These are phyloP conservation scores for Ochlodes sylvanus DNA, from an alignment of 2,888 invertebrate species.

Conservation along the genomic window DNA sequence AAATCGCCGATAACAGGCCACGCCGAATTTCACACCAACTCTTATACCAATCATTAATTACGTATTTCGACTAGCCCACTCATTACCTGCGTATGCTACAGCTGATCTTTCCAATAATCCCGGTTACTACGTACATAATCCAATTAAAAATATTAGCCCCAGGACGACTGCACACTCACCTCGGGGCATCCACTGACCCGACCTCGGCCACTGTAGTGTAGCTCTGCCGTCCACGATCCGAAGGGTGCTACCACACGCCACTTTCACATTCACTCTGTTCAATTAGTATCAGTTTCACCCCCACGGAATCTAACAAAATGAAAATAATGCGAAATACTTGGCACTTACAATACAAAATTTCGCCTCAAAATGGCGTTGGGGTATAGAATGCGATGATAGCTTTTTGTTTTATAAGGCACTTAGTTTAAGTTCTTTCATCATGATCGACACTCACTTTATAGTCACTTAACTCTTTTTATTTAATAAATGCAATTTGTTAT, in stretches of 20 bases:
- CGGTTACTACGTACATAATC: slow-evolving; percentile 53
- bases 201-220: slow-evolving; percentile 52
- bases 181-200: slow-evolving; percentile 66
- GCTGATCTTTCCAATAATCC: slow-evolving; percentile 27
- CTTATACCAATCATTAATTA: slow-evolving; percentile 20
- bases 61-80: neutral
- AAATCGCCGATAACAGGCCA: slow-evolving; percentile 77
- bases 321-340: slow-evolving; percentile 84
- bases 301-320: slow-evolving; percentile 58
- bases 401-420: slow-evolving; percentile 82
- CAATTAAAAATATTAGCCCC: slow-evolving; percentile 72
- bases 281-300: slow-evolving; percentile 57
- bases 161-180: slow-evolving; percentile 72
- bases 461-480: slow-evolving; percentile 66
- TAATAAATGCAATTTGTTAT: slow-evolving; percentile 54
- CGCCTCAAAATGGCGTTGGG: slow-evolving; percentile 86
- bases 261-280: slow-evolving; percentile 58
- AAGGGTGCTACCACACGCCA: slow-evolving; percentile 48
- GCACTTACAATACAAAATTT: slow-evolving; percentile 86
- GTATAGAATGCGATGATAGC: slow-evolving; percentile 85
- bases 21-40: slow-evolving; percentile 44
- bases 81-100: slow-evolving; percentile 39
- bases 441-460: slow-evolving; percentile 65
- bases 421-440: slow-evolving; percentile 68
- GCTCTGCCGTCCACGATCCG: slow-evolving; percentile 53